These are phyloP conservation scores for Leucopsar rothschildi DNA, from an alignment of 2,113 vertebrate species.

Conservation along the genomic window DNA sequence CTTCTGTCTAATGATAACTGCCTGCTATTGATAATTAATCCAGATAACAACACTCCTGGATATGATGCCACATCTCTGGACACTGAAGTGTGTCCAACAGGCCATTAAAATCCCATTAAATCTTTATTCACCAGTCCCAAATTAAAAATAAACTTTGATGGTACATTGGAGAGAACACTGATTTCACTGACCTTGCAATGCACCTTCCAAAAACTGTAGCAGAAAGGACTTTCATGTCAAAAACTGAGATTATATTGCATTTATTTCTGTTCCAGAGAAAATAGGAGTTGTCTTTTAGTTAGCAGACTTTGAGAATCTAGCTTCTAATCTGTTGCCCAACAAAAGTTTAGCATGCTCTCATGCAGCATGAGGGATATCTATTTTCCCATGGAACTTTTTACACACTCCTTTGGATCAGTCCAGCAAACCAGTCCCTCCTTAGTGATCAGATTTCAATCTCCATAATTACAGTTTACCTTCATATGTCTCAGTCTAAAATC, in stretches of 20 bases:
- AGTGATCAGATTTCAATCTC: background rate
- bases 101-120: slow-evolving; percentile 78
- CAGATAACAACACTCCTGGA: slow-evolving; percentile 70
- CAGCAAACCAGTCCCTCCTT: background rate
- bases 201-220: slow-evolving; percentile 20
- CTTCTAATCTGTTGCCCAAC: background rate
- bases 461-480: background rate
- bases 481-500: background rate
- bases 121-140: slow-evolving; percentile 72
- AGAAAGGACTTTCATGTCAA: background rate
- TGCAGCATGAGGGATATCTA: accelerated
- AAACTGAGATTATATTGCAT: background rate
- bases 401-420: background rate
- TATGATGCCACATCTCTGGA: slow-evolving; percentile 72
- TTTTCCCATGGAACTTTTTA: background rate
- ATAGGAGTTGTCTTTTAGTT: background rate
- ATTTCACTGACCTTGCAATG: slow-evolving; percentile 68
- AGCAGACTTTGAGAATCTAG: background rate
- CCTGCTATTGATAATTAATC: slow-evolving; percentile 75
- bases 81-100: slow-evolving; percentile 75
- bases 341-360: background rate
- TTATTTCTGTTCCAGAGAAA: background rate
- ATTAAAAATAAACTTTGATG: slow-evolving; percentile 72
- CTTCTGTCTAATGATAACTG: slow-evolving; percentile 64
- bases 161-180: slow-evolving; percentile 63